Base-by-base conservation (phyloP, 2,888 invertebrate genomes). In the Ypsolopha sequella region DNA sequence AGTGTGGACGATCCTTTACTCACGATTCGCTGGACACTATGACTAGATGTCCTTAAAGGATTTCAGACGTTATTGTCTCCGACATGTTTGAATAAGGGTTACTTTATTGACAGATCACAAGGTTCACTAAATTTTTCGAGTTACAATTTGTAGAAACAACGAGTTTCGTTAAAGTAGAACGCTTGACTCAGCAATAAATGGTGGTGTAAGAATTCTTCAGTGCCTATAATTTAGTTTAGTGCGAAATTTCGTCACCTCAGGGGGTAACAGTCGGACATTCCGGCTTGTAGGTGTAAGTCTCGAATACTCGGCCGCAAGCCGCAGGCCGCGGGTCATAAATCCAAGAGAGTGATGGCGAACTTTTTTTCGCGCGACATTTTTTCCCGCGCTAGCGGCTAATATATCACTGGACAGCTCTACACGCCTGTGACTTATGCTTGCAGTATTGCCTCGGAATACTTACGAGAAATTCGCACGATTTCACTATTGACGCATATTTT, bases 311-410 rank as follows among this genome's bases (percentile, higher is more conserved):
- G 63, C 77, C 65, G 70, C 70, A 73, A 73, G 39, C 39, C 39
- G 39, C 39, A 24, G 70, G 71, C 76, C 74, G 66, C 71, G 72
- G 65, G 73, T 75, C 73, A 85, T 86, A 86, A 85, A 84, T 86
- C 75, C 64, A 66, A 60, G 60, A 67, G 81, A 82, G 77, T 84
- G 85, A 86, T 82, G 80, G 72, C 70, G 71, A 60, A 66, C 68
- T 82, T 85, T 84, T 80, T 80, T 76, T 73, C 67, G 68, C 61
- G 70, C 76, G 84, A 84, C 84, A 85, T 84, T 85, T 86, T 84
- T 86, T 86, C 84, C 81, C 81, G 84, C 84, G 80, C 81, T 80
- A 79, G 79, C 70, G 62, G 63, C 66, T 65, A 76, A 81, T 85
- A 78, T 82, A 84, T 86, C 84, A 84, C 78, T 45, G 51, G 58